Percentiles rank a stretch among this genome's conserved stretches.
Conservation (phyloP, 2,888 invertebrate genomes). For the Epinotia brunnichana region DNA sequence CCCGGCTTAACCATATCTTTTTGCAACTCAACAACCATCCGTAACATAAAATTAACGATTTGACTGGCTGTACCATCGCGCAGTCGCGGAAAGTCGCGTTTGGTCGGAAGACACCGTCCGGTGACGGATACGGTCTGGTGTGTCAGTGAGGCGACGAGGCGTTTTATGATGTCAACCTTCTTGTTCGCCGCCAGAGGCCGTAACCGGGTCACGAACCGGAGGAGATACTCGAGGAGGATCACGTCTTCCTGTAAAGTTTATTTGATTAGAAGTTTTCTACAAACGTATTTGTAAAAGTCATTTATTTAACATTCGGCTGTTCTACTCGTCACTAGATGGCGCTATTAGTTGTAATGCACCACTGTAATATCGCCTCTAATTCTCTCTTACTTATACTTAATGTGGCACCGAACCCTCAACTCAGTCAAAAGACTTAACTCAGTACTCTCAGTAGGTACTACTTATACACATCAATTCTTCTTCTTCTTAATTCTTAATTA, state of each 20-base stretch:
- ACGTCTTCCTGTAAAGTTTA: conserved; percentile 84
- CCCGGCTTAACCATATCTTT: conserved; percentile 74
- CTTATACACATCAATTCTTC: too few relatives aligned
- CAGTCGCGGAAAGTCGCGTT: conserved; percentile 74
- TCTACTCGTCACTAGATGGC: background rate
- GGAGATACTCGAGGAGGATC: conserved; percentile 88
- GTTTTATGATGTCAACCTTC: conserved; percentile 85
- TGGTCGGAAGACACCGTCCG: conserved; percentile 69
- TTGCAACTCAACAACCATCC: conserved; percentile 78
- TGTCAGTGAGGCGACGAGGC: conserved; percentile 86
- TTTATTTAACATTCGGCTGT: too few relatives aligned
- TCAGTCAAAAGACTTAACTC: too few relatives aligned
- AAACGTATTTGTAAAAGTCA: background rate
- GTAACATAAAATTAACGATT: conserved; percentile 79
- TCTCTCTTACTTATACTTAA: too few relatives aligned
- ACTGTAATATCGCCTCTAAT: too few relatives aligned
- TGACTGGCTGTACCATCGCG: conserved; percentile 84
- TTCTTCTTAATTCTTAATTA: too few relatives aligned
- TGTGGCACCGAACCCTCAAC: too few relatives aligned
- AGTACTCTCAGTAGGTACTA: too few relatives aligned
- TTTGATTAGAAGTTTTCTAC: background rate
- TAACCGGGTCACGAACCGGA: conserved; percentile 87
- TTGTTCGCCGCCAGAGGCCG: conserved; percentile 85
- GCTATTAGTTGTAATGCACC: background rate
- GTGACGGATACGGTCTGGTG: conserved; percentile 84